Evolutionary conservation across 2,888 invertebrate genomes (phyloP).

Genomic region (Empis livida): DNA sequence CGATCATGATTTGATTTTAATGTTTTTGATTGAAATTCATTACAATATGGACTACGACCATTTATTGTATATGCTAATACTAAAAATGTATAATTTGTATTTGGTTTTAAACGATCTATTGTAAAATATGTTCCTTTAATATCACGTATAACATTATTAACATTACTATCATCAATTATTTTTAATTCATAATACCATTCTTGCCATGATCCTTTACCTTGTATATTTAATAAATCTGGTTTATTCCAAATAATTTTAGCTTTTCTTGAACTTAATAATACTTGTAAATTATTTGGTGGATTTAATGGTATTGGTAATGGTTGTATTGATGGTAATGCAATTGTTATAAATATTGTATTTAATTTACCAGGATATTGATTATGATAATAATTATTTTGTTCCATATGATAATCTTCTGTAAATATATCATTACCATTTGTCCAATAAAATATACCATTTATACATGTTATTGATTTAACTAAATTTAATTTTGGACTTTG

Average conservation of each 20-base stretch:
- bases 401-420: slow-evolving; percentile 63
- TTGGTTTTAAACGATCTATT: slow-evolving; percentile 56
- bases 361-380: slow-evolving; percentile 42
- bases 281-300: slow-evolving; percentile 67
- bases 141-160: slow-evolving; percentile 25
- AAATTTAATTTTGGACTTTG: slow-evolving; percentile 60
- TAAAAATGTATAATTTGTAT: slow-evolving; percentile 63
- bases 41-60: slow-evolving; percentile 71
- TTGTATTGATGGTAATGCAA: slow-evolving; percentile 51
- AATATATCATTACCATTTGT: slow-evolving; percentile 65
- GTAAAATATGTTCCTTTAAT: slow-evolving; percentile 49
- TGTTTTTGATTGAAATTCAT: slow-evolving; percentile 60
- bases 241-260: slow-evolving; percentile 73
- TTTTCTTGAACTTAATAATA: slow-evolving; percentile 59
- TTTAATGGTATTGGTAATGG: slow-evolving; percentile 68
- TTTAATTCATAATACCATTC: slow-evolving; percentile 32
- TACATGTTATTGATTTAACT: slow-evolving; percentile 61
- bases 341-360: slow-evolving; percentile 39
- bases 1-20: slow-evolving; percentile 36
- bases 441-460: slow-evolving; percentile 74
- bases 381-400: slow-evolving; percentile 59
- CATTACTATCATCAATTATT: slow-evolving; percentile 28
- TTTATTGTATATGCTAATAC: slow-evolving; percentile 65
- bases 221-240: slow-evolving; percentile 62
- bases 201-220: slow-evolving; percentile 51